Conservation (phyloP, 2,888 invertebrate species). For the Pseudococcus jackbeardsleyi region DNA sequence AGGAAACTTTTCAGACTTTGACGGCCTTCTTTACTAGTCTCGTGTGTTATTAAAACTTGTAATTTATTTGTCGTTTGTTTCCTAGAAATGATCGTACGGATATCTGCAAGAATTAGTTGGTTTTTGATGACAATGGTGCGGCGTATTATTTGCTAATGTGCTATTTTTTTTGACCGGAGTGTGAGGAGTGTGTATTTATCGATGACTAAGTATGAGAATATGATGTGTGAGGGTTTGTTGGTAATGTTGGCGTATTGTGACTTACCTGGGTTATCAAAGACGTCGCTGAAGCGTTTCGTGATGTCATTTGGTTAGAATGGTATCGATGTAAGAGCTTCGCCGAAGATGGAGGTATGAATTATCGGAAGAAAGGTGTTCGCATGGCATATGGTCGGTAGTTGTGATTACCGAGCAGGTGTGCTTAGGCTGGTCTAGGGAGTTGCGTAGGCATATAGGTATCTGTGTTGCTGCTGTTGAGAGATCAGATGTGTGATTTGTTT, state of each 20-base stretch:
- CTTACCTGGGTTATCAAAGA: background rate
- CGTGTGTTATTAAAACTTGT: background rate
- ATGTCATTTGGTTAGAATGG: background rate
- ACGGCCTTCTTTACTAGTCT: background rate
- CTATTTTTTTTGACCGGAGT: background rate
- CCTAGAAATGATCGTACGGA: background rate
- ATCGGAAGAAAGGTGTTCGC: conserved; percentile 38
- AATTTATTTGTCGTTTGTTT: conserved; percentile 6
- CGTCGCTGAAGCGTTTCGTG: conserved; percentile 1
- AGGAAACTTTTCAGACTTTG: background rate
- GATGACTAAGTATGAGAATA: background rate
- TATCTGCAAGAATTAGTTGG: background rate
- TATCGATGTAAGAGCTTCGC: conserved; percentile 1
- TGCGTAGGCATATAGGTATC: background rate
- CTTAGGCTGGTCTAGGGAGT: background rate
- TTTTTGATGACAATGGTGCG: background rate
- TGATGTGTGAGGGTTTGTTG: background rate
- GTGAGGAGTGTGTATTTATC: background rate
- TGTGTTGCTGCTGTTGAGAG: background rate
- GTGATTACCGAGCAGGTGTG: conserved; percentile 27
- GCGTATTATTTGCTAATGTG: conserved; percentile 7
- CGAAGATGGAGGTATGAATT: background rate
- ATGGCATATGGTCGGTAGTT: conserved; percentile 34
- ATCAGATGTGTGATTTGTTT: background rate
- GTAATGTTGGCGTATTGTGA: background rate